These are phyloP conservation scores for Mesorhabditis belari DNA, from an alignment of 2,888 invertebrate genomes.

Conservation along the genomic window DNA sequence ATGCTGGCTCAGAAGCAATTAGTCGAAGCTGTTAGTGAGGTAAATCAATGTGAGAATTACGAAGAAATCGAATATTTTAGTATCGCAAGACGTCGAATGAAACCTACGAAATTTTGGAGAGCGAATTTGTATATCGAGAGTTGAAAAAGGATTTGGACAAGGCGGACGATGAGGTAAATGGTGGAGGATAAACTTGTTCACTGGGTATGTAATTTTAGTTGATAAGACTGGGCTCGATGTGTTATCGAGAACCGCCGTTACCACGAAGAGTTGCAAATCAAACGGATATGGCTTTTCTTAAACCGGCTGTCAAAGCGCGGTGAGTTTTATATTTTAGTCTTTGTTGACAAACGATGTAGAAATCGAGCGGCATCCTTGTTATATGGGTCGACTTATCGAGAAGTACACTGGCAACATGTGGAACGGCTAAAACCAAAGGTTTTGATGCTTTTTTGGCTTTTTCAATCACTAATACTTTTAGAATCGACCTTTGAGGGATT, in stretches of 20 bases:
- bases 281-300: neutral
- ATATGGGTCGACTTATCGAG: neutral
- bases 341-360: neutral
- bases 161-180: neutral
- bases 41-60: neutral
- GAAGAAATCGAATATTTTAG: neutral
- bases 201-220: neutral
- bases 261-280: neutral
- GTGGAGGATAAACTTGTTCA: neutral
- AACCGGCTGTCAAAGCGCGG: neutral
- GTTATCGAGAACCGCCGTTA: neutral
- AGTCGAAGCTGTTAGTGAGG: neutral
- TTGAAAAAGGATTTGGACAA: neutral
- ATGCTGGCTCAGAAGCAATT: neutral
- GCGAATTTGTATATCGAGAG: neutral
- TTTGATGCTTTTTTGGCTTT: too few species aligned
- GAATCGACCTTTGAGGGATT: neutral
- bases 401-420: neutral
- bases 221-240: neutral
- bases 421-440: neutral
- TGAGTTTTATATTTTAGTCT: neutral
- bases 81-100: neutral
- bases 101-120: neutral
- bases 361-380: neutral
- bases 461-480: too few species aligned